Evolutionary conservation across 2,113 vertebrate species (phyloP).

Genomic region (chimpanzee (Pan troglodytes)): DNA sequence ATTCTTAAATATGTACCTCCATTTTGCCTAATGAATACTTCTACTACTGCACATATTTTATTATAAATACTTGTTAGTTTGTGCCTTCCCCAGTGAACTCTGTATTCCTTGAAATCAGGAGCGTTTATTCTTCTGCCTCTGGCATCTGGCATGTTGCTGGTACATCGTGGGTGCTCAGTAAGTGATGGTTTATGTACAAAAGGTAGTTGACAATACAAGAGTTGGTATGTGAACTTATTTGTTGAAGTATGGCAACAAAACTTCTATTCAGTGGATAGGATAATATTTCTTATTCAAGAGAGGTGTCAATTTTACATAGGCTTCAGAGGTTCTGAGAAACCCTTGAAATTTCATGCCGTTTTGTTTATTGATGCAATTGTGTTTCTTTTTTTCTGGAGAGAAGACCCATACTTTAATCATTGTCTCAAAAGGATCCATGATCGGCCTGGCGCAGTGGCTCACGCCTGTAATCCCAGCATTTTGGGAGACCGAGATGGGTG

Average conservation of each 20-base stretch:
- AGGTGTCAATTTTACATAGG: background rate
- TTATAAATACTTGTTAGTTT: background rate
- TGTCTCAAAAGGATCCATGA: background rate
- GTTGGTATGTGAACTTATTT: background rate
- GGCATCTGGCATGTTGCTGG: background rate
- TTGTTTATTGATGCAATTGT: slow-evolving; percentile 24
- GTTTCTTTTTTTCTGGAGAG: background rate
- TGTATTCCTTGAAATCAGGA: background rate
- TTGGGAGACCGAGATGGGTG: too few species aligned
- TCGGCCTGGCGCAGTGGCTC: too few species aligned
- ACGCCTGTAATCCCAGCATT: too few species aligned
- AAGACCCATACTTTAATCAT: background rate
- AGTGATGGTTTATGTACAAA: background rate
- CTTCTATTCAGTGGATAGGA: background rate
- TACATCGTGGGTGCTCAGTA: background rate
- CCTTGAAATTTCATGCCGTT: background rate
- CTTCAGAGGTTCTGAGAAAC: background rate
- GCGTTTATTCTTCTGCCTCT: background rate
- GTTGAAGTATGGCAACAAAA: background rate
- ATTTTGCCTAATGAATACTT: background rate
- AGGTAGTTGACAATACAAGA: background rate
- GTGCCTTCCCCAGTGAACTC: background rate
- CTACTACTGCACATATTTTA: background rate
- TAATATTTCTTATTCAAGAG: slow-evolving; percentile 6
- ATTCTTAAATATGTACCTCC: background rate